A percentile compares a stretch with the other conserved stretches of the same genome.
Conservation (phyloP, 2,797 vertebrate species). For the Naso thynnoides region DNA sequence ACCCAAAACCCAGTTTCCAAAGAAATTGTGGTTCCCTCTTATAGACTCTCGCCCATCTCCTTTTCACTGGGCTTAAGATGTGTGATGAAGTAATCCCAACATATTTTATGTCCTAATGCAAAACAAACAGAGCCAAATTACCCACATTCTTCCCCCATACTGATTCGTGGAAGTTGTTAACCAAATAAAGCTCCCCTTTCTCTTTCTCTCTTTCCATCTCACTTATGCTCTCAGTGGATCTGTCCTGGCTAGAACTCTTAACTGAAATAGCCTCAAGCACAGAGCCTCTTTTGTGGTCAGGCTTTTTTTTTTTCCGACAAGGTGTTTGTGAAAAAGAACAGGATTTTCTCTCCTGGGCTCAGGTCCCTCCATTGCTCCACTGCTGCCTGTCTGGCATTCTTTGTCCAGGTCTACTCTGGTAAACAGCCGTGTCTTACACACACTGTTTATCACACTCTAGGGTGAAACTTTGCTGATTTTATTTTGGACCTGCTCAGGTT, state of each 20-base stretch:
- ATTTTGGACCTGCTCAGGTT: conserved; percentile 55
- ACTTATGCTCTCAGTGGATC: conserved; percentile 71
- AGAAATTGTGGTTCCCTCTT: conserved; percentile 37
- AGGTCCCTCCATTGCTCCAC: conserved; percentile 59
- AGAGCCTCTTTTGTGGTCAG: conserved; percentile 82
- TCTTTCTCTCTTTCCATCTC: conserved; percentile 58
- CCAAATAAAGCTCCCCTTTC: conserved; percentile 69
- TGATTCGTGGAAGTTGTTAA: conserved; percentile 72
- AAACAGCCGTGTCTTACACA: conserved; percentile 71
- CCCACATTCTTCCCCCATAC: conserved; percentile 66
- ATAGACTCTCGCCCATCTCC: conserved; percentile 53
- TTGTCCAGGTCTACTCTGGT: conserved; percentile 60
- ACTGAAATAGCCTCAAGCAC: conserved; percentile 75
- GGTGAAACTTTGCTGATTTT: conserved; percentile 55
- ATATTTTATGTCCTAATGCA: conserved; percentile 78
- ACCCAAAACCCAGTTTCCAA: conserved; percentile 46
- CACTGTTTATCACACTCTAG: conserved; percentile 62
- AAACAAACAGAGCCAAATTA: conserved; percentile 76
- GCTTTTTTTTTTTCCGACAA: conserved; percentile 62
- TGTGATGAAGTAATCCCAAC: conserved; percentile 74
- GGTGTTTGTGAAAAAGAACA: conserved; percentile 83
- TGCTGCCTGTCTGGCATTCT: conserved; percentile 46
- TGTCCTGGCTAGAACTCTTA: conserved; percentile 79
- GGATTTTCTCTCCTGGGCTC: conserved; percentile 67
- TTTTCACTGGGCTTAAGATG: conserved; percentile 60